phyloP scores from a whole-genome alignment of 2,888 invertebrate species.

The Platerodrilus igneus region DNA sequence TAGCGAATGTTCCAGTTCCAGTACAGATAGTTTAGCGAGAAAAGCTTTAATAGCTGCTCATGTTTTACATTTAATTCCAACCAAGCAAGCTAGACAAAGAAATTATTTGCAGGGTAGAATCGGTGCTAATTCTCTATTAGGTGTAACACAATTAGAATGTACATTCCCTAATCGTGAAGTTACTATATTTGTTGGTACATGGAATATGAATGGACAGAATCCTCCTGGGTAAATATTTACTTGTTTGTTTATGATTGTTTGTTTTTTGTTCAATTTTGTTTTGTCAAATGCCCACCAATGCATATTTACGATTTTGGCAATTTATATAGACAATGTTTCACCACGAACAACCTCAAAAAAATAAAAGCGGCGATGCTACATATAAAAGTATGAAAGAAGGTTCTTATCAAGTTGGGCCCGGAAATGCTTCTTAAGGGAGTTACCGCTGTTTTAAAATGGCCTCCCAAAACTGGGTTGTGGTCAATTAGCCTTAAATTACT shows the following conservation, averaged over 20 bases:
- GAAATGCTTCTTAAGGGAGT: no score
- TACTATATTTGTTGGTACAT: conserved; percentile 85
- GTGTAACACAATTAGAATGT: conserved; percentile 78
- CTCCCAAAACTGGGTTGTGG: no score
- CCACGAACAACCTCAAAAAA: no score
- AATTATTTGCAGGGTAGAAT: conserved; percentile 77
- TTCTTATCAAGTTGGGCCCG: no score
- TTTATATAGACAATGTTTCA: no score
- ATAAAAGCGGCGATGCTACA: no score
- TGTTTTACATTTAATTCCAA: conserved; percentile 75
- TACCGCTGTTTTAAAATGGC: no score
- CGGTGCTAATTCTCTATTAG: conserved; percentile 76
- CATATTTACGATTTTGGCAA: no score
- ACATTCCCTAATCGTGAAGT: conserved; percentile 82
- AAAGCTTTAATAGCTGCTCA: conserved; percentile 75
- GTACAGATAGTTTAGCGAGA: conserved; percentile 66
- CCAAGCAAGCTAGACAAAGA: conserved; percentile 75
- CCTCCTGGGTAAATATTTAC: conserved; percentile 65
- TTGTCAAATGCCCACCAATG: no score
- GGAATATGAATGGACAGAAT: conserved; percentile 95
- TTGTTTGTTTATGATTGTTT: not conserved
- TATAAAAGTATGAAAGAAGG: no score
- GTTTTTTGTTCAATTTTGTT: not conserved
- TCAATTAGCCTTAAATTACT: no score
- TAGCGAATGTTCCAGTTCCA: conserved; percentile 30